phyloP scores from a whole-genome alignment of 2,113 vertebrate species.

The Xyrauchen texanus region DNA sequence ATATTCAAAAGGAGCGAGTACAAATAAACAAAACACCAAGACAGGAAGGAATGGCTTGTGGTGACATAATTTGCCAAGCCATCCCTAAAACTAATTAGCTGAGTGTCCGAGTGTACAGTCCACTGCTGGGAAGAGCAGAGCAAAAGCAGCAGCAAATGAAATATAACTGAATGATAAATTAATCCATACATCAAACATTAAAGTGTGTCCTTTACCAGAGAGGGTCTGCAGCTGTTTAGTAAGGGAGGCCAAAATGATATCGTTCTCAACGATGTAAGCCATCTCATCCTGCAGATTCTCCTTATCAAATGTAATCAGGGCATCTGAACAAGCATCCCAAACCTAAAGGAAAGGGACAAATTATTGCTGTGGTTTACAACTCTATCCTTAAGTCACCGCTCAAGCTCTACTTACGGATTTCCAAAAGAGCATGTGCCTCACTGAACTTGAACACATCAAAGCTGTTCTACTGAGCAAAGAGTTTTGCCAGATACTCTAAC shows the following conservation, averaged over 20 bases:
- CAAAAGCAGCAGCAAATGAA: no score
- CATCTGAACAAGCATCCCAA: constrained; percentile 98
- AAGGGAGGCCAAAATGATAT: constrained; percentile 87
- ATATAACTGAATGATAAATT: neutral
- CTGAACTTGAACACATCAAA: constrained; percentile 73
- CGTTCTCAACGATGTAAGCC: constrained; percentile 96
- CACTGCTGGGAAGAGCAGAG: neutral
- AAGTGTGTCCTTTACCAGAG: constrained; percentile 74
- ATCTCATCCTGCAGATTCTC: constrained; percentile 88
- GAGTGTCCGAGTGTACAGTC: constrained; percentile 47
- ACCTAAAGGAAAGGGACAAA: constrained; percentile 80
- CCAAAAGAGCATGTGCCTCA: constrained; percentile 55
- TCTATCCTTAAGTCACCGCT: constrained; percentile 62
- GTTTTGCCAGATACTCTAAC: constrained; percentile 49
- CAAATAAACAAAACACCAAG: constrained; percentile 66
- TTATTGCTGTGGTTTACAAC: constrained; percentile 65
- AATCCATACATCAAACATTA: constrained; percentile 19
- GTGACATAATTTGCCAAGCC: constrained; percentile 59
- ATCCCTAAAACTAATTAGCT: constrained; percentile 47
- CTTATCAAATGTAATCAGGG: constrained; percentile 95
- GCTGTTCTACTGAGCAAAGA: constrained; percentile 44
- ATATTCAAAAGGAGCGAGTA: constrained; percentile 48
- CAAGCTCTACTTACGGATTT: constrained; percentile 62
- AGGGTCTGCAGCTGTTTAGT: constrained; percentile 86
- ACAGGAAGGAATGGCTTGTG: constrained; percentile 65